Conservation (phyloP, 2,888 invertebrate species). For the Leistus spinibarbis region DNA sequence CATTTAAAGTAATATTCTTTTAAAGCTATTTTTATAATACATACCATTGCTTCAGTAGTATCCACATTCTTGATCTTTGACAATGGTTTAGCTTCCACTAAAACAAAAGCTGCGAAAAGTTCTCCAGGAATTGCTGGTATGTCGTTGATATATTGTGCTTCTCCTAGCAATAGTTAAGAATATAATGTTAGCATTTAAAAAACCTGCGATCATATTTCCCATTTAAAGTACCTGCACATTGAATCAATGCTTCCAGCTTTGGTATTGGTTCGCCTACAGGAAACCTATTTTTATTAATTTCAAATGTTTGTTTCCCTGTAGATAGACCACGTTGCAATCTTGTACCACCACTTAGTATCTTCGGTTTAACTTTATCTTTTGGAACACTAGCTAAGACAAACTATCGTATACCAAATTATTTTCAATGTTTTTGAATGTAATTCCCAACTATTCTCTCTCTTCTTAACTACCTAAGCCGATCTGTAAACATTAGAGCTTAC, state of each 20-base stretch:
- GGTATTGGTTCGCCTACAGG: conserved; percentile 68
- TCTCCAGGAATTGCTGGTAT: conserved; percentile 69
- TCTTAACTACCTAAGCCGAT: neutral
- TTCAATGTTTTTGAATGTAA: too few species aligned
- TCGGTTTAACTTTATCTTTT: conserved; percentile 50
- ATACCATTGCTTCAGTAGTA: conserved; percentile 69
- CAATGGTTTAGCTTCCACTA: conserved; percentile 62
- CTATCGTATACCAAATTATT: conserved; percentile 46
- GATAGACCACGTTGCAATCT: conserved; percentile 62
- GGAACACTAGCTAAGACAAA: conserved; percentile 59
- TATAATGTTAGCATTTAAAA: neutral
- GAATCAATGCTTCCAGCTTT: conserved; percentile 65
- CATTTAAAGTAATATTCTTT: too few species aligned
- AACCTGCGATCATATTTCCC: neutral
- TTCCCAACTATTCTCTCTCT: too few species aligned
- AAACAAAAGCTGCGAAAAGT: conserved; percentile 74
- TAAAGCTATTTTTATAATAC: too few species aligned
- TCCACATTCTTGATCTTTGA: conserved; percentile 69
- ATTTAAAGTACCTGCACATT: conserved; percentile 67
- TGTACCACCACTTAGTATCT: conserved; percentile 58
- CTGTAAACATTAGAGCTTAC: conserved; percentile 52
- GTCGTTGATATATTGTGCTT: conserved; percentile 80
- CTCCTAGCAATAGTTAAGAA: conserved; percentile 61
- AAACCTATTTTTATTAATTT: conserved; percentile 65
- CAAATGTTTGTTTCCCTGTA: conserved; percentile 65